A percentile compares a stretch with the other conserved stretches of the same genome.
Evolutionary conservation across 2,113 vertebrate species (phyloP).

Genomic region (Bubalus kerabau): DNA sequence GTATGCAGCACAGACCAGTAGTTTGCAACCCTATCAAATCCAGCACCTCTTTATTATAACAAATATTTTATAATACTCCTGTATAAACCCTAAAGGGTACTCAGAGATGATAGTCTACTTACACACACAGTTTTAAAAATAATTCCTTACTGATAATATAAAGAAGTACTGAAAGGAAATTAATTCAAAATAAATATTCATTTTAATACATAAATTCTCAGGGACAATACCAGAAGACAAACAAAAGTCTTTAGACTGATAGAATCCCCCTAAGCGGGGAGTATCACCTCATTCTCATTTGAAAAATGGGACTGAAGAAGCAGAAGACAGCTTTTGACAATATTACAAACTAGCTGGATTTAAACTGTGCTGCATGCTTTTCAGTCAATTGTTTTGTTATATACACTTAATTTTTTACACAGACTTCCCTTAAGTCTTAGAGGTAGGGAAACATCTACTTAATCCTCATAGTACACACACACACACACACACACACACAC

Average conservation of each 20-base stretch:
- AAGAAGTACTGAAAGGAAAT: constrained; percentile 3
- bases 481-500: not conserved
- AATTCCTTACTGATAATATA: not conserved
- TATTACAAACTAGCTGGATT: not conserved
- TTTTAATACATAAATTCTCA: not conserved
- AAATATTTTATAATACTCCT: not conserved
- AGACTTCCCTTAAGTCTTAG: not conserved
- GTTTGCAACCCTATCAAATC: not conserved
- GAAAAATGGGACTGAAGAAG: not conserved
- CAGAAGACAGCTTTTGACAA: not conserved
- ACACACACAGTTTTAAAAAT: not conserved
- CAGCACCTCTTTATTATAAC: not conserved
- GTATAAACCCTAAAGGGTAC: not conserved
- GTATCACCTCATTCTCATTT: not conserved
- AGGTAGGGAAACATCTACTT: not conserved
- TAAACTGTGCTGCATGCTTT: not conserved
- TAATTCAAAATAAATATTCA: not conserved
- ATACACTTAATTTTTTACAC: not conserved
- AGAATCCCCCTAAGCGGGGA: not conserved
- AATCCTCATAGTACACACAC: not conserved
- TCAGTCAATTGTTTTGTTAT: not conserved
- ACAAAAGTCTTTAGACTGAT: not conserved
- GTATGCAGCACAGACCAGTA: not conserved
- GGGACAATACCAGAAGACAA: not conserved
- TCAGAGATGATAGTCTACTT: not conserved